Evolutionary conservation across 2,797 vertebrate species (phyloP), one percentile per base, ranked within the genome.

Genomic region (Sciurus carolinensis): DNA sequence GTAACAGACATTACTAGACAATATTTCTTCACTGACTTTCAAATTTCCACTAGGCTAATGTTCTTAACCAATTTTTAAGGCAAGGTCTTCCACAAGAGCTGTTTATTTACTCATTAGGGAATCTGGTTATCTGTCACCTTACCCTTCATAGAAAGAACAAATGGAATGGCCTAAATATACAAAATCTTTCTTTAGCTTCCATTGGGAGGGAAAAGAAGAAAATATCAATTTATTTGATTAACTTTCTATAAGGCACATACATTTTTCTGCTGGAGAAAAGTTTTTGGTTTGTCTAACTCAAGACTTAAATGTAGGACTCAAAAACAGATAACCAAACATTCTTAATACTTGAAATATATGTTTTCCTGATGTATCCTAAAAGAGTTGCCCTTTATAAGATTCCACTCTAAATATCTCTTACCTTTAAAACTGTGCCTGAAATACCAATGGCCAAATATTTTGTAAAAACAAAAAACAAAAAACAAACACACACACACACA

Each of bases 41-140:
- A 86, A 77, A 66, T 90, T 93, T 93, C 54, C 50, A 92, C 54
- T 75, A 95, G 71, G 36, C 24, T 54, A 81, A 71, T 26, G n/a
- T 62, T 8, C 47, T 95, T 18, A 69, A 95, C 22, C 42, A 81
- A 73, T 89, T 91, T 76, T 47, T 64, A 93, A 93, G 72, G 17
- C 50, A 95, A 88, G 22, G n/a, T 20, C 42, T 71, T 97, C 62
- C 57, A 87, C 9, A 22, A 92, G 86, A 87, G 69, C 26, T 7
- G 79, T 91, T 88, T 87, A 92, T 95, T 95, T 88, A 96, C 88
- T 97, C 92, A 97, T 71, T 92, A 44, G 62, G 80, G 64, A 89
- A 95, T 95, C 76, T 97, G 89, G 69, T 97, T 79, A 96, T 93
- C 87, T 95, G 91, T 18, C 86, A 96, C 95, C 91, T 95, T 87